Base-by-base conservation (phyloP, 2,888 invertebrate species). In the Agrotis segetum region DNA sequence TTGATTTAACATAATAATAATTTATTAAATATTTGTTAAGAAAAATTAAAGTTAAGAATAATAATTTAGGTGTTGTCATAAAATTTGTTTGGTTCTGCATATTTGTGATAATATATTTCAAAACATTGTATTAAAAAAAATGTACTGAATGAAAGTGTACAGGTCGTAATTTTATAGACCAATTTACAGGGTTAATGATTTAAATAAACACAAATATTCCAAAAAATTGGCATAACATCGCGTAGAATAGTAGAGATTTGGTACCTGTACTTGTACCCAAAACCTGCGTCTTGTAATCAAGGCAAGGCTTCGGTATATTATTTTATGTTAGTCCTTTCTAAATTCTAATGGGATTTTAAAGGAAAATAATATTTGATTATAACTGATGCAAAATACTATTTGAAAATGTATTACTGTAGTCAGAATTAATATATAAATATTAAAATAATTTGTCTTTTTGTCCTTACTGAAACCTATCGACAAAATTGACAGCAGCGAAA, bases 401-500 rank as follows among this genome's bases (percentile, higher is more conserved):
- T 29, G 9, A 56, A 53, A 72, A 40, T 52, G n/a, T 56, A 44
- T 53, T 50, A 49, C 0, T 34, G 5, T 13, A 50, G 11, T 17
- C 16, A 7, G 16, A 47, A 50, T 13, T 44, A 34, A 13, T 47
- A 29, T 6, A 1, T 59, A n/a, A 17, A 29, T 11, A n/a, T 16
- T 44, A 56, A 4, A 55, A 16, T 21, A 40, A 1, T 52, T 52
- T 46, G 50, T 74, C 17, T 75, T 67, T 61, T 67, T 60, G 50
- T 67, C 24, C 60, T 7, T 70, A 61, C 9, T 67, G 68, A 74
- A 80, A 71, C 65, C 29, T 75, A 82, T 69, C 67, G 81, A 87
- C 74, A 74, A 76, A 73, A 81, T 81, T 82, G 84, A 82, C 79
- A 85, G 87, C 79, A 82, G 82, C 85, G 84, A 83, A 84, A 87